Percentiles rank a stretch among this genome's conserved stretches.
phyloP scores from a whole-genome alignment of 1,140 invertebrate species.

The Maniola jurtina region DNA sequence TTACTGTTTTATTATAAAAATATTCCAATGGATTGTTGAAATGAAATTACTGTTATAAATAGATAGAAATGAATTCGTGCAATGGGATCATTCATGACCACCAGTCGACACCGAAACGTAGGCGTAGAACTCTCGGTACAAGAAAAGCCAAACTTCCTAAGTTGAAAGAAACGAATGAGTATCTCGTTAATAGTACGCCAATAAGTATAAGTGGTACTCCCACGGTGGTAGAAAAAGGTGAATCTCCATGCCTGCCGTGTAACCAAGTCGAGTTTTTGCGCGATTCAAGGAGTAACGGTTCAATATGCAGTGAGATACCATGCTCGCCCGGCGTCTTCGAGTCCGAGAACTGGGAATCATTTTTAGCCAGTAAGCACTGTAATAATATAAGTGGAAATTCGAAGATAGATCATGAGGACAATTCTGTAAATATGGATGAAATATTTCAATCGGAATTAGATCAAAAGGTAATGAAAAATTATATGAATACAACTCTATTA shows the following conservation, averaged over 20 bases:
- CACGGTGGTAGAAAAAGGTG: slow-evolving; percentile 40
- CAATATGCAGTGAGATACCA: slow-evolving; percentile 47
- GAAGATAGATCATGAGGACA: slow-evolving; percentile 33
- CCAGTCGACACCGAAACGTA: slow-evolving; percentile 57
- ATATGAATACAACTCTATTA: slow-evolving; percentile 27
- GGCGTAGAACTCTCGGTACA: slow-evolving; percentile 35
- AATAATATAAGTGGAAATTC: slow-evolving; percentile 29
- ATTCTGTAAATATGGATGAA: slow-evolving; percentile 41
- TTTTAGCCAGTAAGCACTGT: slow-evolving; percentile 33
- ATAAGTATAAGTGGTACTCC: slow-evolving; percentile 22
- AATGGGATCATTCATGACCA: slow-evolving; percentile 22
- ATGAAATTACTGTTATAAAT: neutral
- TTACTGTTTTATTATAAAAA: neutral
- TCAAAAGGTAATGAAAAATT: slow-evolving; percentile 32
- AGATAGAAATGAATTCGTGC: slow-evolving; percentile 40
- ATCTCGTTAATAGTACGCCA: slow-evolving; percentile 35
- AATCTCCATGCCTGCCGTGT: slow-evolving; percentile 63
- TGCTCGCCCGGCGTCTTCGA: slow-evolving; percentile 47
- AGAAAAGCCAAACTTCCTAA: slow-evolving; percentile 1
- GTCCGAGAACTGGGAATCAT: slow-evolving; percentile 47
- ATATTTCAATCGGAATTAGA: slow-evolving; percentile 50
- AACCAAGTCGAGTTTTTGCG: slow-evolving; percentile 67
- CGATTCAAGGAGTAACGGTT: slow-evolving; percentile 48
- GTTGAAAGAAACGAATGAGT: neutral
- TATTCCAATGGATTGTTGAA: neutral